Evolutionary conservation across 2,113 vertebrate genomes (phyloP).

Genomic region (Lepisosteus osseus): DNA sequence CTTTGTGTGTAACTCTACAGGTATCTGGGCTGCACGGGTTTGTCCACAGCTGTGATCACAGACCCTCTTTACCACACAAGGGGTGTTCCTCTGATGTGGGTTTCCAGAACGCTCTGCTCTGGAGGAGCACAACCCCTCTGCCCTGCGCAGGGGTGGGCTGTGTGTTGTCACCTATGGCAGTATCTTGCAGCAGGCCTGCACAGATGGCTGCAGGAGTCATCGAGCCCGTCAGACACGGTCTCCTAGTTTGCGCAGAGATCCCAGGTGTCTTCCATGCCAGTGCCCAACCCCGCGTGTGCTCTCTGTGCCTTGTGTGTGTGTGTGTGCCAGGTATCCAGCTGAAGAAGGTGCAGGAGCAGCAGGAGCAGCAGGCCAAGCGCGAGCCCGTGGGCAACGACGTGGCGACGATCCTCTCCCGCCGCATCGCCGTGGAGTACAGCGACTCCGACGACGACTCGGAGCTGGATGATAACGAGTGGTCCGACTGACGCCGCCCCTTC

Average conservation of each 20-base stretch:
- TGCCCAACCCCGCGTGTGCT: background rate
- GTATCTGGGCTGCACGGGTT: too few relatives aligned
- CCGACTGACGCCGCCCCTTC: slow-evolving; percentile 65
- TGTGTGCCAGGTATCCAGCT: slow-evolving; percentile 82
- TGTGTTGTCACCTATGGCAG: background rate
- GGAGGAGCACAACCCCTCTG: too few relatives aligned
- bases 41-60: too few relatives aligned
- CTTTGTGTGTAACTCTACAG: too few relatives aligned
- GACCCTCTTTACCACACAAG: too few relatives aligned
- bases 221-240: too few relatives aligned
- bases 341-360: slow-evolving; percentile 97
- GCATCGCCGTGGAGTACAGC: slow-evolving; percentile 95
- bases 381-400: slow-evolving; percentile 93
- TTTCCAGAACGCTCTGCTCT: too few relatives aligned
- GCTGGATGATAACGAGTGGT: slow-evolving; percentile 95
- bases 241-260: too few relatives aligned
- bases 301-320: slow-evolving; percentile 1
- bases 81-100: too few relatives aligned
- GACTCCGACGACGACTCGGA: slow-evolving; percentile 95
- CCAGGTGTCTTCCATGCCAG: too few relatives aligned
- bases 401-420: slow-evolving; percentile 90
- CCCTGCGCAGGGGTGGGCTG: background rate
- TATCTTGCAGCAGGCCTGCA: background rate
- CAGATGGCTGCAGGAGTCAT: too few relatives aligned
- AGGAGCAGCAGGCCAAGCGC: slow-evolving; percentile 90